Evolutionary conservation across 2,888 invertebrate genomes (phyloP).

Genomic region (Eristalinus sepulchralis): DNA sequence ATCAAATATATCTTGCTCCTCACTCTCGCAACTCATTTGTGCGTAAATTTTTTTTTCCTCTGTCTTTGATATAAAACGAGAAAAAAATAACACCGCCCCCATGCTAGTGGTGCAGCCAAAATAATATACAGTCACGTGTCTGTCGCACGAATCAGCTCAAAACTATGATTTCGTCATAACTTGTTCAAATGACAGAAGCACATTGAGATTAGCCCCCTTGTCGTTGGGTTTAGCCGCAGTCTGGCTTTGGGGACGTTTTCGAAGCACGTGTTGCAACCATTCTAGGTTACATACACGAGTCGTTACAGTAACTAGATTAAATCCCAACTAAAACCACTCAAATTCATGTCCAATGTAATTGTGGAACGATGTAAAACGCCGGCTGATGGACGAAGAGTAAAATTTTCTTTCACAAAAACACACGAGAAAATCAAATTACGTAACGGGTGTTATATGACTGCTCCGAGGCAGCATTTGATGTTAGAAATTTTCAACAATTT

Average conservation of each 20-base stretch:
- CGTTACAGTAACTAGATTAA: constrained; percentile 7
- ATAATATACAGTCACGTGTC: constrained; percentile 58
- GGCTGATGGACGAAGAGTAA: constrained; percentile 22
- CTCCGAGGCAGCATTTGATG: constrained; percentile 27
- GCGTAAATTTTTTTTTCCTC: background rate
- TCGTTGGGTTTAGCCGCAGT: constrained; percentile 5
- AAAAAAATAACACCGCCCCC: background rate
- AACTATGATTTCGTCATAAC: constrained; percentile 42
- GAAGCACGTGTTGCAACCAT: constrained; percentile 60
- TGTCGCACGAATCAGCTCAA: constrained; percentile 4
- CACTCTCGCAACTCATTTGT: background rate
- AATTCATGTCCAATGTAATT: background rate
- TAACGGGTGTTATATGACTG: constrained; percentile 72
- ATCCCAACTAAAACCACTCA: constrained; percentile 3
- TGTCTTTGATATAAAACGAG: constrained; percentile 7
- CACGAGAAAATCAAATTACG: constrained; percentile 70
- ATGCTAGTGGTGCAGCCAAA: constrained; percentile 16
- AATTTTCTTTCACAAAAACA: constrained; percentile 68
- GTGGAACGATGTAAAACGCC: constrained; percentile 41
- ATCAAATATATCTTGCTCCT: constrained; percentile 30
- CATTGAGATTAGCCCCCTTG: background rate
- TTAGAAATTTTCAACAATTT: constrained; percentile 21
- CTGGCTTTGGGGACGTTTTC: background rate
- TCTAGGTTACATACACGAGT: constrained; percentile 59
- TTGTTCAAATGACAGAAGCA: constrained; percentile 29